A percentile compares a stretch with the other conserved stretches of the same genome.
Evolutionary conservation across 53 echinoderm and acorn worm species (phyloP).

Genomic region (Echinarachnius parma): DNA sequence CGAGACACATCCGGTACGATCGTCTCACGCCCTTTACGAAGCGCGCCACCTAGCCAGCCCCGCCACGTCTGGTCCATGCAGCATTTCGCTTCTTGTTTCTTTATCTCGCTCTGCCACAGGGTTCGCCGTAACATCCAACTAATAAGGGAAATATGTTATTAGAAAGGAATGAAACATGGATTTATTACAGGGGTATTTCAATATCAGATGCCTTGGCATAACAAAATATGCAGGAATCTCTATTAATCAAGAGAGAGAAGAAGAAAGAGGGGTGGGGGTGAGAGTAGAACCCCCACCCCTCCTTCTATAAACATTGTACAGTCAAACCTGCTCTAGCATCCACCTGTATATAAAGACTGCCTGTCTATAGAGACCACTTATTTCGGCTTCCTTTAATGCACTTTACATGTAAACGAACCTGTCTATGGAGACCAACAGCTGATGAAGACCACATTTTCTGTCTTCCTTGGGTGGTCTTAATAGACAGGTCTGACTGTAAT

Average conservation of each 20-base stretch:
- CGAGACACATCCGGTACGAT: slow-evolving; percentile 85
- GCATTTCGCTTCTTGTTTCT: slow-evolving; percentile 49
- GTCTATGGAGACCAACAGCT: no score
- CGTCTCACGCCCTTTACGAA: slow-evolving; percentile 24
- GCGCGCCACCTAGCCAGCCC: slow-evolving; percentile 56
- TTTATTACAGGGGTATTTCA: background rate
- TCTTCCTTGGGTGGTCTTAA: no score
- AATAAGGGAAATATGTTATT: background rate
- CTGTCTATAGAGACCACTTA: no score
- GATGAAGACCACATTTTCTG: no score
- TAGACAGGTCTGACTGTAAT: no score
- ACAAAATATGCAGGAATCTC: background rate
- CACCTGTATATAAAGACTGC: no score
- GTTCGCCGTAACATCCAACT: slow-evolving; percentile 74
- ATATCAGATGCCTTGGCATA: background rate
- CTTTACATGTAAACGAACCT: no score
- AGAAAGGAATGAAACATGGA: background rate
- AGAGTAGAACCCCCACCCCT: no score
- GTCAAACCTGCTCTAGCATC: no score
- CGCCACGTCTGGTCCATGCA: slow-evolving; percentile 73
- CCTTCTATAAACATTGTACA: no score
- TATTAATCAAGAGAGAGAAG: background rate
- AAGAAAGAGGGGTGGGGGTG: no score
- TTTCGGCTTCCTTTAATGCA: no score
- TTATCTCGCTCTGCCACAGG: slow-evolving; percentile 51